Conservation (phyloP, 1,140 invertebrate species). For the Microplitis demolitor region DNA sequence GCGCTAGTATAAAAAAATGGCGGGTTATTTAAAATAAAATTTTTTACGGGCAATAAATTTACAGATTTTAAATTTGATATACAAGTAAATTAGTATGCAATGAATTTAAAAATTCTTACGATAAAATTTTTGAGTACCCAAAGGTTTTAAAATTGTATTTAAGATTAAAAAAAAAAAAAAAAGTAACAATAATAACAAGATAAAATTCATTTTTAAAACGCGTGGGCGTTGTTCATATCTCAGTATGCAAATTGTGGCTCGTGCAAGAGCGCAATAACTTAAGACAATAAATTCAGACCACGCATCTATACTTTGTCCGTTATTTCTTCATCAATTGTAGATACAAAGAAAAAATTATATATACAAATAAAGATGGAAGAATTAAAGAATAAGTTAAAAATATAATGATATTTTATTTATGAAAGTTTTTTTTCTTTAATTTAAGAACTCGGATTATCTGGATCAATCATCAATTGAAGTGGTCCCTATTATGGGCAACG, state of each 20-base stretch:
- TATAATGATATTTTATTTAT: neutral
- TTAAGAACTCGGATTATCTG: slow-evolving; percentile 47
- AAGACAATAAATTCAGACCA: slow-evolving; percentile 22
- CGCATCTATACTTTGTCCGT: slow-evolving; percentile 3
- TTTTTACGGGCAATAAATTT: too few species aligned
- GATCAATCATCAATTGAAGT: slow-evolving; percentile 45
- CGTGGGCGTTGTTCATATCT: slow-evolving; percentile 19
- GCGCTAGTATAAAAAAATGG: too few species aligned
- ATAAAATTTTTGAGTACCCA: too few species aligned
- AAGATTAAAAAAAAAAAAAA: neutral
- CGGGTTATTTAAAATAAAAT: too few species aligned
- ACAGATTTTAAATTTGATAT: too few species aligned
- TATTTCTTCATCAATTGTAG: slow-evolving; percentile 9
- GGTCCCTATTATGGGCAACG: slow-evolving; percentile 52
- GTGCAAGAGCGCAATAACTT: slow-evolving; percentile 2
- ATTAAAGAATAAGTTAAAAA: neutral
- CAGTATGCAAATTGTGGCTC: slow-evolving; percentile 3
- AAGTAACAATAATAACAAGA: neutral
- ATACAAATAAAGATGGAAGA: neutral
- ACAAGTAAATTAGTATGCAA: too few species aligned
- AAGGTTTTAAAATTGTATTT: too few species aligned
- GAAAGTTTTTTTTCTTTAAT: slow-evolving; percentile 11
- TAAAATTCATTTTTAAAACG: neutral
- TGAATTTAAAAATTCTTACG: too few species aligned
- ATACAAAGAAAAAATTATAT: neutral